Evolutionary conservation across 2,797 vertebrate species (phyloP), one percentile per base, ranked within the genome.

Genomic region (Bryconaethiops microstoma): DNA sequence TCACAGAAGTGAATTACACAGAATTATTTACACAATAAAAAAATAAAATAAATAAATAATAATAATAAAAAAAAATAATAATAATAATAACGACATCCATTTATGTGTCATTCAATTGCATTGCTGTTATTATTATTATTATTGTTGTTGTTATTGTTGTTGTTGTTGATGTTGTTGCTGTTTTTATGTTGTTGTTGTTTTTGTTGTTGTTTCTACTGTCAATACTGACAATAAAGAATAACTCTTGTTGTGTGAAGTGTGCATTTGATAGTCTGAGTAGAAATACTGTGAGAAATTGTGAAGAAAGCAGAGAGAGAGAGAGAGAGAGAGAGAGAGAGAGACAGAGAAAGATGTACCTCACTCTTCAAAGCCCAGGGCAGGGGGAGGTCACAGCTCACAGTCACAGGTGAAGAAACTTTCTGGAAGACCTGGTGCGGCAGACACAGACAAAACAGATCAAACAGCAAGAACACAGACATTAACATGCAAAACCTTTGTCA

Each of bases 391-490:
- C 84, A 87, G 87, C 84, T 88, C 86, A 91, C 87, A 90, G 91
- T 95, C 93, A 95, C 94, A 95, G 94, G 89, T 95, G 93, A 83
- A 95, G 94, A 87, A 95, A 95, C 93, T 95, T 95, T 94, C 94
- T 95, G 74, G 94, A 94, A 67, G 94, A 94, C 94, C 94, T 95
- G 83, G 86, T 52, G 10, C 39, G 59, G 67, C 35, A 80, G 7
- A 83, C 6, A 80, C 5, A 79, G 4, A 72, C 7, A 67, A 8
- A 67, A 40, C 17, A 69, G 19, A 77, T 59, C 23, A 72, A 74
- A 76, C n/a, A 64, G n/a, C 14, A n/a, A 50, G 14, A 45, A 71
- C 29, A 54, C 8, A 71, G 39, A 52, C 39, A 50, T 19, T 45
- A 14, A 13, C 12, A 8, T 21, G 0, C 39, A n/a, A 10, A 8